Percentiles rank a stretch among this genome's conserved stretches.
These are phyloP conservation scores for Cynaeus angustus DNA, from an alignment of 2,888 invertebrate genomes.

Conservation along the genomic window DNA sequence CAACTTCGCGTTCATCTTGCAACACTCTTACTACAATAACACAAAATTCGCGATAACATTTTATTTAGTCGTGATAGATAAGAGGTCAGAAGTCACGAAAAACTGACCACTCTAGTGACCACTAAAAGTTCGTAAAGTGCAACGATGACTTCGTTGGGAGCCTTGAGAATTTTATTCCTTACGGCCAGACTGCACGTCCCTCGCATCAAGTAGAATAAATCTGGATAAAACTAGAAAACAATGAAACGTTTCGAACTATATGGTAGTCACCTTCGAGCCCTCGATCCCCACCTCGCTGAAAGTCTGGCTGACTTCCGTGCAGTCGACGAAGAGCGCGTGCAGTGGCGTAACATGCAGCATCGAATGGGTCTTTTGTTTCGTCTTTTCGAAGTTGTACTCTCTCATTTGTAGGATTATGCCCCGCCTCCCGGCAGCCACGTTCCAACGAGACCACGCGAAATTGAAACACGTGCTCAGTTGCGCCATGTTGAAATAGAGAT, in stretches of 20 bases:
- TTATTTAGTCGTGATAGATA: slow-evolving; percentile 6
- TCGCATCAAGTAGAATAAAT: slow-evolving; percentile 81
- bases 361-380: slow-evolving; percentile 69
- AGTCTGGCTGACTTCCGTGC: slow-evolving; percentile 84
- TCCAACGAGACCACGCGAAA: slow-evolving; percentile 86
- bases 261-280: slow-evolving; percentile 69
- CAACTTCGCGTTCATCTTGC: slow-evolving; percentile 1
- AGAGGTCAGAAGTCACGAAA: slow-evolving; percentile 70
- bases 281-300: slow-evolving; percentile 73
- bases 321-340: slow-evolving; percentile 80
- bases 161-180: slow-evolving; percentile 72
- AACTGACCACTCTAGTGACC: slow-evolving; percentile 77
- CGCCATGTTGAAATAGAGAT: slow-evolving; percentile 87
- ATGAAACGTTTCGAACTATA: background rate
- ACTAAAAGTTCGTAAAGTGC: slow-evolving; percentile 76
- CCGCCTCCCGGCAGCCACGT: slow-evolving; percentile 75
- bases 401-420: slow-evolving; percentile 81
- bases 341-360: slow-evolving; percentile 79
- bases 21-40: background rate
- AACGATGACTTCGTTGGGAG: slow-evolving; percentile 75
- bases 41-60: background rate
- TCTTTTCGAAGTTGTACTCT: slow-evolving; percentile 71
- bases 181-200: slow-evolving; percentile 77
- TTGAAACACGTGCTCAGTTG: slow-evolving; percentile 81
- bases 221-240: slow-evolving; percentile 78